Evolutionary conservation across 2,113 vertebrate species (phyloP), one percentile per base, ranked within the genome.

Genomic region (Isichthys henryi): DNA sequence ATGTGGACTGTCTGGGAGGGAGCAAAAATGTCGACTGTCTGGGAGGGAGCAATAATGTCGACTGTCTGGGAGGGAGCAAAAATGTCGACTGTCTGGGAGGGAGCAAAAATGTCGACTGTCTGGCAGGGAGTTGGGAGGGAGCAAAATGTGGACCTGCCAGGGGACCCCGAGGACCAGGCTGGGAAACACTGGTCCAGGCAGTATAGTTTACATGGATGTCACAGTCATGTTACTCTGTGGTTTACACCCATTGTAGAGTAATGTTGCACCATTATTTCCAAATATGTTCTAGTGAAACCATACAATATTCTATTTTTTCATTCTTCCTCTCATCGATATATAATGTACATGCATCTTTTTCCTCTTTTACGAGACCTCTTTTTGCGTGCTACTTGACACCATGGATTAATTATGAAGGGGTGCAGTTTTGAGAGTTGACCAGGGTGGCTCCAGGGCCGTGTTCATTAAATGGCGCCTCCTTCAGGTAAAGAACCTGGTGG

Each of bases 401-500:
- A 19, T 43, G 7, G 35, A 43, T 80, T 7, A 19, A 2, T 80
- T 88, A 83, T 2, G 35, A 2, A 62, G 46, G 0, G 45, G 23
- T 77, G 46, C 19, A 88, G 31, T 39, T 39, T 49, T n/a, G 23
- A 66, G 3, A 80, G 35, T 80, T 80, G 13, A 8, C 4, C 6
- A 39, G 70, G 70, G 70, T 84, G 46, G 52, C 31, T 31, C 49
- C 21, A 9, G 8, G 19, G 45, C 84, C 11, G 8, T n/a, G 35
- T 50, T 39, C 2, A 23, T 39, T 62, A 53, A 87, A 89, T 0
- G 0, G 56, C 77, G 0, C 2, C 74, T 88, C 93, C 91, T 88
- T 90, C 91, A 96, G 98, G 74, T 97, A 88, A 95, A 93, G 50
- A 93, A 94, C 35, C 93, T 99, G 90, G 91, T 96, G 45, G 91